phyloP scores from a whole-genome alignment of 2,888 invertebrate species.

The Caenorhabditis sp. region DNA sequence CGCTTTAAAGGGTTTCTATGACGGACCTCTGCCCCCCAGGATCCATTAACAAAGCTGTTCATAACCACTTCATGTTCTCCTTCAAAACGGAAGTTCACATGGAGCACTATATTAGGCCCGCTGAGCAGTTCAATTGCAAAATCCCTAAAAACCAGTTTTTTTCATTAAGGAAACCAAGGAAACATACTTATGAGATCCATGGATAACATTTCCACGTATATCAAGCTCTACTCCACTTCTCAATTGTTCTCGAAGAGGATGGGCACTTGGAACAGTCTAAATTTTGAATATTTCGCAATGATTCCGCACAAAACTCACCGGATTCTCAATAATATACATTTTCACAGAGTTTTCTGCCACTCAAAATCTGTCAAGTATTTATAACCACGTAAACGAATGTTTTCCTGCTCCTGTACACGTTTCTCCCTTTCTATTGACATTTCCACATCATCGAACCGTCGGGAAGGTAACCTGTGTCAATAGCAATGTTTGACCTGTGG shows the following conservation, averaged over 20 bases:
- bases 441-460: constrained; percentile 24
- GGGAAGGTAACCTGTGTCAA: constrained; percentile 20
- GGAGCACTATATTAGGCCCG: constrained; percentile 72
- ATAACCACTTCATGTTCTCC: constrained; percentile 66
- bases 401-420: constrained; percentile 20
- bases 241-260: constrained; percentile 60
- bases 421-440: background rate
- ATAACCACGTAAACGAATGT: background rate
- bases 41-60: constrained; percentile 62
- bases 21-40: constrained; percentile 69
- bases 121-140: constrained; percentile 74
- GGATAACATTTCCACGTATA: constrained; percentile 62
- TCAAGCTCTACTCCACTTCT: constrained; percentile 64
- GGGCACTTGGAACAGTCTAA: constrained; percentile 62
- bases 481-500: constrained; percentile 7
- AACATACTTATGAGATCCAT: constrained; percentile 62
- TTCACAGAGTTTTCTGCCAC: constrained; percentile 11
- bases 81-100: constrained; percentile 72
- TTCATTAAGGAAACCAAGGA: background rate
- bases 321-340: constrained; percentile 67
- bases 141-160: constrained; percentile 35
- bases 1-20: constrained; percentile 68
- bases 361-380: background rate
- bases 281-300: background rate
- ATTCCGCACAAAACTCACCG: constrained; percentile 45